Evolutionary conservation across 2,888 invertebrate species (phyloP), one percentile per base, ranked within the genome.

Genomic region (Camptogramma bilineatum): DNA sequence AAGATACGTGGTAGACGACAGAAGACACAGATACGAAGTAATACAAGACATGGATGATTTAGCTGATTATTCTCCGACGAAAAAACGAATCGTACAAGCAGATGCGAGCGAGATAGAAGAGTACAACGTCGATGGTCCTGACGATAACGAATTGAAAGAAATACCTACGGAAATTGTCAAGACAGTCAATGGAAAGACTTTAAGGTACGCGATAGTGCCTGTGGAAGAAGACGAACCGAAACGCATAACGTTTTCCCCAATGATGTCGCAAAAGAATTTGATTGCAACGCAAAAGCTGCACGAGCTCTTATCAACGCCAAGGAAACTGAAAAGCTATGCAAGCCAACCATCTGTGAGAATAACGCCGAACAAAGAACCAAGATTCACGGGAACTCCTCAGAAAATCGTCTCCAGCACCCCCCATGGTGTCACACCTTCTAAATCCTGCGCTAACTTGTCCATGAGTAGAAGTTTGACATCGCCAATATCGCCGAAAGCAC

Each of bases 271-370:
- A 54, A 94, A 94, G 74, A 95, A 95, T 81, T 86, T 95, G 0
- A 94, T 94, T 19, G 97, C 97, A 0, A 97, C 97, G 0, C 96
- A 96, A 76, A 96, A 96, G 75, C 85, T 97, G 0, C 96, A 97
- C 81, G 96, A 97, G 74, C 81, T 97, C 2, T 80, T 97, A 0
- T 95, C 96, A 0, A 97, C 97, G 0, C 97, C 97, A 0, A 92
- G 95, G 21, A 96, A 96, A 76, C 59, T 94, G 69, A 85, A 93
- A 75, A 83, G 93, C 55, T 91, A 91, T 42, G 89, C 88, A 0
- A 93, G 93, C 52, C 94, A 94, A 51, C 94, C 94, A 0, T 94
- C 94, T 4, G 90, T 94, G 0, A 84, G 88, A 9, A 86, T 91
- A 28, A 88, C 88, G 0, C 89, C 89, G 0, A 88, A 84, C 64